Evolutionary conservation across 2,888 invertebrate genomes (phyloP), one percentile per base, ranked within the genome.

Genomic region (Mesoligia furuncula): DNA sequence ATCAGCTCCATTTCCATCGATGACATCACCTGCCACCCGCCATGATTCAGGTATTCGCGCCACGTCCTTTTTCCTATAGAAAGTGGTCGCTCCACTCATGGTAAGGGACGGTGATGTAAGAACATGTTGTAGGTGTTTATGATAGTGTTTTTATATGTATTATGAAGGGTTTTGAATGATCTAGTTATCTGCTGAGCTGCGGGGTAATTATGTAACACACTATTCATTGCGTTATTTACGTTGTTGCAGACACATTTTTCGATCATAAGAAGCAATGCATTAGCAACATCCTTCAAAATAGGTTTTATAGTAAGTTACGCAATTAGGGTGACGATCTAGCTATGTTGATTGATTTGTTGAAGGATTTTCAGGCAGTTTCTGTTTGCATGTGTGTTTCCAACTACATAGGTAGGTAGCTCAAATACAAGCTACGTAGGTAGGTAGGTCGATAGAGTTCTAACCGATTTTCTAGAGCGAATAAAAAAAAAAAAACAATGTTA

Each of bases 11-110:
- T 76, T 74, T 79, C 68, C 78, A 82, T n/a, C 54, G 61, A n/a
- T 73, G 78, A 81, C 81, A 73, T 86, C 83, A 86, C 66, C 6
- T 39, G 36, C 20, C 88, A 89, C 51, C 57, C 42, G 66, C 75
- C 67, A 74, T 84, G 66, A 54, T 48, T 75, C 73, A 79, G 80
- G 74, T 83, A 90, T 89, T 80, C 88, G 39, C 24, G 36, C 8
- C 88, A 89, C 87, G 87, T 91, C 89, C 89, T 87, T 87, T 89
- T 85, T 89, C 90, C 90, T 89, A 89, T 90, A 91, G 92, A 92
- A 92, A 92, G 92, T 86, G 85, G 83, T 80, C 59, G 39, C 64
- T 71, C 66, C 66, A 76, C 54, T 77, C 72, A 74, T 64, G 77
- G 82, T 73, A 80, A 80, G 62, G 79, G 66, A 66, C 67, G 69